Base-by-base conservation (phyloP, 23 tunicate species). In the Botrylloides violaceus region DNA sequence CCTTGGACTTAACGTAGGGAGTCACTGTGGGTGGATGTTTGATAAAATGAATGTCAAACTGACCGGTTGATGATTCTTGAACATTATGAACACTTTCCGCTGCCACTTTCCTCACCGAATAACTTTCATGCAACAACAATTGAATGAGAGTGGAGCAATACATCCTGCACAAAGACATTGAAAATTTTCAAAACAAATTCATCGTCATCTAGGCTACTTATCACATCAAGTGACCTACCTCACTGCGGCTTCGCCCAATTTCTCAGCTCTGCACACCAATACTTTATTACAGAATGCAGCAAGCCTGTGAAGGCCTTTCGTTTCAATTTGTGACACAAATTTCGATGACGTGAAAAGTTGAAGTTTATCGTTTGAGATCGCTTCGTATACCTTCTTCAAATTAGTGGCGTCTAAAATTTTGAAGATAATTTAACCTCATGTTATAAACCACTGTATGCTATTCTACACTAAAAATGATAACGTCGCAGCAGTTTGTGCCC, bases 41-140 rank as follows among this genome's bases (percentile, higher is more conserved):
- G n/a, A n/a, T n/a, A n/a, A n/a, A n/a, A n/a, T n/a, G n/a, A n/a
- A n/a, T n/a, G n/a, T n/a, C n/a, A n/a, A n/a, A n/a, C n/a, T n/a
- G n/a, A n/a, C n/a, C n/a, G n/a, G n/a, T n/a, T n/a, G n/a, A n/a
- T n/a, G n/a, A n/a, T n/a, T 33, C 33, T 9, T 27, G 35, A 63
- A 63, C 23, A 4, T 63, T 63, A 3, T 31, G 32, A 25, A 63
- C 70, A 63, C 34, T 29, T 63, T 28, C 29, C 35, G 32, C 23
- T 3, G 70, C 70, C 19, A 22, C 19, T 19, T 33, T 63, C 18
- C 70, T 33, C 7, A 63, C 33, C 70, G 26, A 19, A 22, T 33
- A 63, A 4, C 29, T 33, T 31, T 63, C 33, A 31, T 63, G 70
- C 32, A 63, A 34, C 34, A 63, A 34, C 70, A 63, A 12, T 4